phyloP scores from a whole-genome alignment of 2,888 invertebrate species.

The Willowsia nigromaculata region DNA sequence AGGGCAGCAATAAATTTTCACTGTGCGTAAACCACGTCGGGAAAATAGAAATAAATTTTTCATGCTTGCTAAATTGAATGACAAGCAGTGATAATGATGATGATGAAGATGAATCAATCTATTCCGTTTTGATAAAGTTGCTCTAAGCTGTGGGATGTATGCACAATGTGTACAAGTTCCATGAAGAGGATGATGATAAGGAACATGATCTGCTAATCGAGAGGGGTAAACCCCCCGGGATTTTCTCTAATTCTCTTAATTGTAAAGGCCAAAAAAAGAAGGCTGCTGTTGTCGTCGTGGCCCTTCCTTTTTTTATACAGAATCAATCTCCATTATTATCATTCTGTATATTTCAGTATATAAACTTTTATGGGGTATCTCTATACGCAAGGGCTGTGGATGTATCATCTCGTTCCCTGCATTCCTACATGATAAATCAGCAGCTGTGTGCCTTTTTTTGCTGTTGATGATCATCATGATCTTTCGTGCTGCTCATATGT shows the following conservation, averaged over 20 bases:
- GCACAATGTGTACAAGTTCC: background rate
- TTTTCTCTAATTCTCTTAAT: conserved; percentile 79
- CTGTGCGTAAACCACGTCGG: conserved; percentile 31
- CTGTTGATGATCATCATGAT: background rate
- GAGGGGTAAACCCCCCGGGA: conserved; percentile 78
- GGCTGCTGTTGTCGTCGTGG: background rate
- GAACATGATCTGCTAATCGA: conserved; percentile 79
- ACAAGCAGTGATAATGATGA: background rate
- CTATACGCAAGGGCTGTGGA: background rate
- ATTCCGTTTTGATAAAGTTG: background rate
- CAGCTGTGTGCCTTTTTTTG: conserved; percentile 57
- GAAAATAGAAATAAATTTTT: conserved; percentile 15
- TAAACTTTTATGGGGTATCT: background rate
- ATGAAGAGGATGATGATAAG: conserved; percentile 54
- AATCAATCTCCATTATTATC: conserved; percentile 71
- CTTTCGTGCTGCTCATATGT: conserved; percentile 63
- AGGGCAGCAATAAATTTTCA: background rate
- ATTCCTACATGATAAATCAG: conserved; percentile 48
- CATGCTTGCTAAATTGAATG: background rate
- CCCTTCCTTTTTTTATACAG: conserved; percentile 41
- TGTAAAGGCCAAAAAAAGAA: conserved; percentile 70
- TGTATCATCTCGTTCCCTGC: background rate
- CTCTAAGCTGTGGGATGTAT: background rate
- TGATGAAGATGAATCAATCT: conserved; percentile 59
- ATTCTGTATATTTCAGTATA: background rate